Percentiles rank a stretch among this genome's conserved stretches.
phyloP scores from a whole-genome alignment of 2,797 vertebrate genomes.

The Gymnothorax reevesii region DNA sequence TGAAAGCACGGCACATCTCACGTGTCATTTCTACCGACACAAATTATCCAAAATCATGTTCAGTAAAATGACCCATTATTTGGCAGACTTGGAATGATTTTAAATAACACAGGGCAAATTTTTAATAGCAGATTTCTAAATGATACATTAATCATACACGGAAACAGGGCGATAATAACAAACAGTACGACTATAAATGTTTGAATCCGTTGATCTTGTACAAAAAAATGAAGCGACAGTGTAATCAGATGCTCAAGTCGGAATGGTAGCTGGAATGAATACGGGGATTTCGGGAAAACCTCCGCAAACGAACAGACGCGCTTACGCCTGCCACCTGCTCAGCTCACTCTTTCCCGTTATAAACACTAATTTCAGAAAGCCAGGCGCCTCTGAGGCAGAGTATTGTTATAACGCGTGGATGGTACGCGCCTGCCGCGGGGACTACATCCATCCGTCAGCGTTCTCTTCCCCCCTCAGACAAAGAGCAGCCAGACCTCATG shows the following conservation, averaged over 20 bases:
- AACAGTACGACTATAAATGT: neutral
- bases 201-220: neutral
- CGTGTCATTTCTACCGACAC: neutral
- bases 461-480: slow-evolving; percentile 21
- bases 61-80: neutral
- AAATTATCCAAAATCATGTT: neutral
- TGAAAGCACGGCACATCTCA: neutral
- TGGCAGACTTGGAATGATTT: neutral
- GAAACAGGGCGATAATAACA: neutral
- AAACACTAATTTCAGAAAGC: slow-evolving; percentile 31
- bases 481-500: slow-evolving; percentile 22
- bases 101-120: neutral
- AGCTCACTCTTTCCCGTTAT: slow-evolving; percentile 33
- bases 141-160: neutral
- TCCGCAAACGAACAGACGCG: neutral
- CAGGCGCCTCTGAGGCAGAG: slow-evolving; percentile 42
- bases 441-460: slow-evolving; percentile 27
- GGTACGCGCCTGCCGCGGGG: slow-evolving; percentile 48
- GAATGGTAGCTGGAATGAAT: neutral
- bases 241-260: neutral
- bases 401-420: slow-evolving; percentile 51
- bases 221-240: neutral
- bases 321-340: slow-evolving; percentile 27
- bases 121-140: neutral
- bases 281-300: neutral